Conservation (phyloP, 2,797 vertebrate genomes). For the Petrocephalus sullivani region DNA sequence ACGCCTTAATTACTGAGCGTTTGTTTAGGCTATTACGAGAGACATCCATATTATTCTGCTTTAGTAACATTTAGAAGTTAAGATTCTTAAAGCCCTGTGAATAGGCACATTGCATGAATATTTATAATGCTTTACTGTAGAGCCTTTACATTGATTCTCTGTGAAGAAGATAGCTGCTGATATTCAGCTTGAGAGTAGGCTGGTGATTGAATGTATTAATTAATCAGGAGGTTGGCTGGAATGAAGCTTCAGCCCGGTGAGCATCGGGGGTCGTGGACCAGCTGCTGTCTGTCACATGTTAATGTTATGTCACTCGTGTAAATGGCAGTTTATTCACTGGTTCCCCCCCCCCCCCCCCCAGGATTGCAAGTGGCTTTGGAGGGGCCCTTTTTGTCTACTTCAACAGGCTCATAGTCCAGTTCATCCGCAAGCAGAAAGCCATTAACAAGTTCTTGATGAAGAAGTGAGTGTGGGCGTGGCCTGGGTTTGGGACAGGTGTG, state of each 20-base stretch:
- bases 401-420: slow-evolving; percentile 91
- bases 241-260: not conserved
- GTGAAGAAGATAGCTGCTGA: not conserved
- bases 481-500: not conserved
- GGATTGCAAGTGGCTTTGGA: slow-evolving; percentile 89
- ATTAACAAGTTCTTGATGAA: slow-evolving; percentile 98
- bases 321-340: not conserved
- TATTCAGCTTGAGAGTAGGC: not conserved
- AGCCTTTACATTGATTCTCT: not conserved
- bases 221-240: not conserved
- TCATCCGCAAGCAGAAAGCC: slow-evolving; percentile 92
- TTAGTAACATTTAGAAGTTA: not conserved
- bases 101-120: not conserved
- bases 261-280: not conserved
- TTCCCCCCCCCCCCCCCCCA: slow-evolving; percentile 43
- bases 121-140: not conserved
- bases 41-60: not conserved
- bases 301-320: not conserved
- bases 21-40: not conserved
- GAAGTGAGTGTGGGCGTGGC: slow-evolving; percentile 70
- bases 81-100: not conserved
- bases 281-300: not conserved
- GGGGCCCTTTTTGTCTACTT: slow-evolving; percentile 90
- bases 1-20: not conserved
- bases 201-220: not conserved